phyloP scores from a whole-genome alignment of 1,140 invertebrate genomes.

The Orussus abietinus region DNA sequence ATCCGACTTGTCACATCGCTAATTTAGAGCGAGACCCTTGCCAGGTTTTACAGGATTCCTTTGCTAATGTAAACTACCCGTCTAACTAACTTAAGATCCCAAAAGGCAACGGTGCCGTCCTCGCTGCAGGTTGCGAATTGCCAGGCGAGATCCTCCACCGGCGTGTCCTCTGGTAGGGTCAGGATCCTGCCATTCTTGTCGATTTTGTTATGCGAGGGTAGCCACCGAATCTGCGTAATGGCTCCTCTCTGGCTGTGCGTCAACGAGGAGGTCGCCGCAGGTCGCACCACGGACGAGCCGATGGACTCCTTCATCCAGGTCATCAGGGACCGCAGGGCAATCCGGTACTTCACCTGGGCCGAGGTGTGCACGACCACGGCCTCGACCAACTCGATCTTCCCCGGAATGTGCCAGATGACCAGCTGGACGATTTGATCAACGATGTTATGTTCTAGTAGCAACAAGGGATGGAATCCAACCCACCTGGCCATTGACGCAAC shows the following conservation, averaged over 20 bases:
- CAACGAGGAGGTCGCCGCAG: slow-evolving; percentile 60
- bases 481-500: slow-evolving; percentile 65
- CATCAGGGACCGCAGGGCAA: slow-evolving; percentile 61
- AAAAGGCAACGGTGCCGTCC: slow-evolving; percentile 67
- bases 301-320: slow-evolving; percentile 64
- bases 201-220: slow-evolving; percentile 59
- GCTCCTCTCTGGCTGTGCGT: slow-evolving; percentile 59
- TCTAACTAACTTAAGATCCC: slow-evolving; percentile 62
- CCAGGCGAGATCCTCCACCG: slow-evolving; percentile 45
- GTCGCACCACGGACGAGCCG: slow-evolving; percentile 54
- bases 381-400: slow-evolving; percentile 63
- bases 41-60: no score
- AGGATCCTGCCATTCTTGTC: slow-evolving; percentile 58
- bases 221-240: slow-evolving; percentile 65
- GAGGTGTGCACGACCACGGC: slow-evolving; percentile 59
- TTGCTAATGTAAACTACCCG: no score
- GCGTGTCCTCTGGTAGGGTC: slow-evolving; percentile 35
- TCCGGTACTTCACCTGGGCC: slow-evolving; percentile 59
- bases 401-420: slow-evolving; percentile 68
- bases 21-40: no score
- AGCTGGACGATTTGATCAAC: slow-evolving; percentile 43
- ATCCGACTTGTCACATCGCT: no score
- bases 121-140: slow-evolving; percentile 64
- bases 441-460: neutral
- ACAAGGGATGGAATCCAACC: slow-evolving; percentile 1